Percentiles rank a stretch among this genome's conserved stretches.
Conservation (phyloP, 2,888 invertebrate species). For the Hypolimnas misippus region DNA sequence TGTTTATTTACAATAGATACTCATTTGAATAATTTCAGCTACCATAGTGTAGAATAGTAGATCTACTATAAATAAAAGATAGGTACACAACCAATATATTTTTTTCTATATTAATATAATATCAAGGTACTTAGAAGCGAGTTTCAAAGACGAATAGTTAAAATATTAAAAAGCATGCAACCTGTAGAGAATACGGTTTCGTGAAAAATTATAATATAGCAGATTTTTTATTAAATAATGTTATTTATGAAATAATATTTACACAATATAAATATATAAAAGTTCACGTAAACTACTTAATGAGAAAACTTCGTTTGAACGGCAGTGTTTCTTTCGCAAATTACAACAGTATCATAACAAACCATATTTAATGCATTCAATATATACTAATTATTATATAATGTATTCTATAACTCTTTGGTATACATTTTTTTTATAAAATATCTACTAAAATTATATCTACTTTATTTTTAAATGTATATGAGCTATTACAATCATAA, state of each 20-base stretch:
- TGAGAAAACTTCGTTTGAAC: slow-evolving; percentile 50
- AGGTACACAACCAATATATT: slow-evolving; percentile 68
- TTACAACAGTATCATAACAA: slow-evolving; percentile 39
- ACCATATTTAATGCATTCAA: slow-evolving; percentile 35
- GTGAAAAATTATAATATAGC: slow-evolving; percentile 23
- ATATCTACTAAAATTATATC: slow-evolving; percentile 43
- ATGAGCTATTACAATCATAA: slow-evolving; percentile 38
- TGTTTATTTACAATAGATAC: slow-evolving; percentile 73
- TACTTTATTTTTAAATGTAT: slow-evolving; percentile 36
- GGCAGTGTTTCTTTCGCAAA: slow-evolving; percentile 56
- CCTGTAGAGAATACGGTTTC: slow-evolving; percentile 17
- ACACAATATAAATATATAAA: slow-evolving; percentile 49
- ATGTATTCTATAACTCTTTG: slow-evolving; percentile 57
- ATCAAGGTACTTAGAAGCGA: slow-evolving; percentile 46
- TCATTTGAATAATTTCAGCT: slow-evolving; percentile 57
- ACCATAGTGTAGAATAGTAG: slow-evolving; percentile 60
- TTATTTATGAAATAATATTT: slow-evolving; percentile 35
- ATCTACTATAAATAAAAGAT: slow-evolving; percentile 63
- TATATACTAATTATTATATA: slow-evolving; percentile 41
- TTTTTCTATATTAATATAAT: slow-evolving; percentile 41
- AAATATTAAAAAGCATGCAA: slow-evolving; percentile 43
- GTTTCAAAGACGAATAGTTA: slow-evolving; percentile 39
- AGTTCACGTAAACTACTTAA: slow-evolving; percentile 38
- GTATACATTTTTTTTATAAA: slow-evolving; percentile 61
- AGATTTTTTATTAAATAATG: slow-evolving; percentile 10